A percentile compares a stretch with the other conserved stretches of the same genome.
Evolutionary conservation across 2,113 vertebrate genomes (phyloP).

Genomic region (Syngnathus floridae): DNA sequence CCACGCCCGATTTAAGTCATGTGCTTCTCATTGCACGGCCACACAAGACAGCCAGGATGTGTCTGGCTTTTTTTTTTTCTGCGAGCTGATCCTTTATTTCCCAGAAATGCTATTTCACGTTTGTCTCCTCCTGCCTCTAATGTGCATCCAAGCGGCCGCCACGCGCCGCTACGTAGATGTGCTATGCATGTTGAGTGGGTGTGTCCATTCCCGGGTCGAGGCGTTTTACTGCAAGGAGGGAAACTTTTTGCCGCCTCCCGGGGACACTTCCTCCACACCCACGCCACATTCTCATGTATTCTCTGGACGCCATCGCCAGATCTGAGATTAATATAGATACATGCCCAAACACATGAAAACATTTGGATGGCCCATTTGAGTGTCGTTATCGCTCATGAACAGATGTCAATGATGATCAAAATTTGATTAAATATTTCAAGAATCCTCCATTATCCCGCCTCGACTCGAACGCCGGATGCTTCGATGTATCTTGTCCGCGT

Average conservation of each 20-base stretch:
- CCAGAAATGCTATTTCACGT: slow-evolving; percentile 14
- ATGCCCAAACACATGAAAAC: slow-evolving; percentile 12
- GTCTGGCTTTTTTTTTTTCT: slow-evolving; percentile 11
- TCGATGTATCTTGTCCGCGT: not conserved
- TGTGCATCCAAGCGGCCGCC: slow-evolving; percentile 5
- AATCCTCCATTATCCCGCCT: not conserved
- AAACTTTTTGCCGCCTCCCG: slow-evolving; percentile 45
- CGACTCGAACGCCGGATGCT: not conserved
- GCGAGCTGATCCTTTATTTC: slow-evolving; percentile 10
- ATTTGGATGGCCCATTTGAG: slow-evolving; percentile 9
- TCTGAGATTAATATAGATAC: slow-evolving; percentile 38
- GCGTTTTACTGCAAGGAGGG: slow-evolving; percentile 37
- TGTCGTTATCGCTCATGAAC: not conserved
- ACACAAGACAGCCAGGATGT: slow-evolving; percentile 50
- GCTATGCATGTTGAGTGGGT: slow-evolving; percentile 46
- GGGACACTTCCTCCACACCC: slow-evolving; percentile 50
- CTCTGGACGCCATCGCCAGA: slow-evolving; percentile 50
- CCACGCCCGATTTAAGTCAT: slow-evolving; percentile 60
- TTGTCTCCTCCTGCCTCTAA: not conserved
- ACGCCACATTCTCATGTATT: slow-evolving; percentile 36
- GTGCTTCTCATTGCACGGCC: slow-evolving; percentile 53
- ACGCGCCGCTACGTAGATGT: slow-evolving; percentile 17
- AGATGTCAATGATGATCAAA: not conserved
- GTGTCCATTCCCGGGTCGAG: slow-evolving; percentile 42
- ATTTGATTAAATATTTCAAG: not conserved